Evolutionary conservation across 53 echinoderm and acorn worm genomes (phyloP), one percentile per base, ranked within the genome.

Genomic region (Astropecten irregularis): DNA sequence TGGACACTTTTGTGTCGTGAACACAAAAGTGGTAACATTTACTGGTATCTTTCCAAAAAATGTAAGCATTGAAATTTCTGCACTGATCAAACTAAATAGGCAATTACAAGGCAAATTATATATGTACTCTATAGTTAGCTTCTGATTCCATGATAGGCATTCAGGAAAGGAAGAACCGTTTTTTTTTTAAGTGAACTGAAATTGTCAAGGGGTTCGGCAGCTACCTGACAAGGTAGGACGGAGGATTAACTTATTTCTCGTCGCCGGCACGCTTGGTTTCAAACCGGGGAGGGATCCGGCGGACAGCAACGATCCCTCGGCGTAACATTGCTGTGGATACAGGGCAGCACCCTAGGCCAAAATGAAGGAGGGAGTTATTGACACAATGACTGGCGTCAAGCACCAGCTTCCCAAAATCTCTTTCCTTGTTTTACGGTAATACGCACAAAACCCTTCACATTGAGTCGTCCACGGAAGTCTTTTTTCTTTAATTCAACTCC

Each of bases 231-330:
- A n/a, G n/a, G n/a, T 42, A 11, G 42, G 42, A 27, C 29, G 22
- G 36, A 28, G 79, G 79, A 79, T 79, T 79, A 79, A 79, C 62
- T 47, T 40, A 62, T 62, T 79, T 42, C 48, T 79, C 62, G 46
- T 79, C 79, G 9, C 79, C 47, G 18, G 19, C 56, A 79, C 60
- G 79, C 79, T 79, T 60, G 39, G 46, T 61, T 79, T 79, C 61
- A 19, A 61, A 62, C 38, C 56, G 31, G 18, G 21, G 38, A 16
- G 42, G 76, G 38, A 51, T 19, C 6, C 7, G 5, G 18, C 28
- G 20, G 10, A 52, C 7, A 1, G 14, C 21, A 14, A 18, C 1
- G 23, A 5, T 76, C 56, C 54, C 76, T 57, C 40, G 19, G 8
- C 28, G 76, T 57, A 76, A 38, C 39, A n/a, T 11, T 37, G 29